These are phyloP conservation scores for Pteronotus mesoamericanus DNA, from an alignment of 2,797 vertebrate genomes.

Conservation along the genomic window DNA sequence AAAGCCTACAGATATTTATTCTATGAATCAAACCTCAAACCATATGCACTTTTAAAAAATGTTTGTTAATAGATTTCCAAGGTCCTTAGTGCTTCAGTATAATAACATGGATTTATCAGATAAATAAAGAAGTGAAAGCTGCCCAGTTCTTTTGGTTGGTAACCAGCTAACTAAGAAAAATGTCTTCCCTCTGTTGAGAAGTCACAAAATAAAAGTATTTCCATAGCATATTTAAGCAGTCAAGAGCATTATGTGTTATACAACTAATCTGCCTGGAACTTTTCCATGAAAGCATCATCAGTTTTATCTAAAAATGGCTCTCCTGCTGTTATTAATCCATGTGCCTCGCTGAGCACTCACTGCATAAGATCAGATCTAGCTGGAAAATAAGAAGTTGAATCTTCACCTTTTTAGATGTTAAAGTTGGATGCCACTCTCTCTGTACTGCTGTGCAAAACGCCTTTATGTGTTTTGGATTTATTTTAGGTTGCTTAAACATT, in stretches of 20 bases:
- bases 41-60: neutral
- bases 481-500: conserved; percentile 27
- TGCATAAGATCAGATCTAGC: conserved; percentile 7
- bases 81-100: neutral
- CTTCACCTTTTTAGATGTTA: neutral
- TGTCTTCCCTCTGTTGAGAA: conserved; percentile 6
- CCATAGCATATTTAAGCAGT: conserved; percentile 16
- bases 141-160: neutral
- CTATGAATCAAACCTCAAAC: conserved; percentile 20
- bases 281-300: conserved; percentile 24
- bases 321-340: conserved; percentile 33
- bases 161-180: neutral
- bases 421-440: neutral
- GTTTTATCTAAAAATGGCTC: conserved; percentile 47
- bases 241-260: conserved; percentile 43
- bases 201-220: conserved; percentile 57
- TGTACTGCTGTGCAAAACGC: neutral
- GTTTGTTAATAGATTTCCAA: conserved; percentile 3
- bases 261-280: conserved; percentile 42
- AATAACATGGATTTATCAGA: conserved; percentile 34
- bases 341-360: neutral
- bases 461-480: neutral
- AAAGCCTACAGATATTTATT: conserved; percentile 46
- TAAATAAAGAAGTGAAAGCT: neutral
- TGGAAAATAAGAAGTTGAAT: neutral